Base-by-base conservation (phyloP, 2,113 vertebrate species). In the Cyprinodon variegatus region DNA sequence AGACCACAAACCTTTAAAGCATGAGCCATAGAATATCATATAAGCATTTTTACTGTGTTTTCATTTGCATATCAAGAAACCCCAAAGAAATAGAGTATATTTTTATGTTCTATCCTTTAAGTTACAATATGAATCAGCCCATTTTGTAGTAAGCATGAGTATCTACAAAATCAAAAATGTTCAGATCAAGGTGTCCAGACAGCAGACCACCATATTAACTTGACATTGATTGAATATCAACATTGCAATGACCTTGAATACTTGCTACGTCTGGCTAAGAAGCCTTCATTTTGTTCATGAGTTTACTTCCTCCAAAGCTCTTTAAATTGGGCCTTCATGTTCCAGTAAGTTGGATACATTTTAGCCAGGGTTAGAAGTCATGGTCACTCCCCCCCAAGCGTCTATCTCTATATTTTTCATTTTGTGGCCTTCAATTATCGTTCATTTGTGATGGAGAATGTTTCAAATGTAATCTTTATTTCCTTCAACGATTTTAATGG, bases 271-370 rank as follows among this genome's bases (percentile, higher is more conserved):
- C 75, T 78, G 79, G 82, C 68, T 62, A 64, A 65, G 37, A 61
- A 77, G 60, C 22, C 6, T 71, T 50, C 37, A 59, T 78, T 74
- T 61, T 79, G 64, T 29, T 76, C 17, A 6, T 0, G 14, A 59
- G 36, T 76, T 74, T 61, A 15, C 71, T 70, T 78, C 65, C 65
- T 66, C 37, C 6, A 37, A 66, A 64, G 50, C 71, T 86, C 70
- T 81, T 84, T 46, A 68, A 71, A 77, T 36, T 65, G 73, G 85
- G 85, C 40, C 93, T 89, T 20, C 0, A 65, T 93, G 89, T 94
- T 92, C 91, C 82, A 77, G 68, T 50, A 57, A 79, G 43, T 79
- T 90, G 81, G 90, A 89, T 68, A 48, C 8, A 67, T 29, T 70
- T 63, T 41, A 4, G 46, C 11, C 45, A n/a, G 14, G 86, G 45